Percentiles rank a stretch among this genome's conserved stretches.
These are phyloP conservation scores for Bombus affinis DNA, from an alignment of 1,140 invertebrate genomes.

Conservation along the genomic window DNA sequence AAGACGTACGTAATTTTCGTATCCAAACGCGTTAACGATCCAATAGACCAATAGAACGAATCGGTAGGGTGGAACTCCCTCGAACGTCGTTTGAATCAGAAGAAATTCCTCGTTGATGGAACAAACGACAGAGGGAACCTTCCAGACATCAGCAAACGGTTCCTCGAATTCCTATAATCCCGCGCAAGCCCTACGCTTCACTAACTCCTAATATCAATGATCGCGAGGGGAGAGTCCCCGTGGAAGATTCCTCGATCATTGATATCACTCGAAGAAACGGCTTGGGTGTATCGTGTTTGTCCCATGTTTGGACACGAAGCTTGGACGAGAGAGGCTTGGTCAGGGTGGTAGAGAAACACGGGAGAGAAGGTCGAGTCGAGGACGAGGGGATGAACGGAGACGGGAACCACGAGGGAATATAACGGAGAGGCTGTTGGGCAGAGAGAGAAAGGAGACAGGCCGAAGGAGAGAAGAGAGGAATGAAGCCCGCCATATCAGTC, in stretches of 20 bases:
- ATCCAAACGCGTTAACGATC: not conserved
- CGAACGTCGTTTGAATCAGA: not conserved
- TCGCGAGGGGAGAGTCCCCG: slow-evolving; percentile 14
- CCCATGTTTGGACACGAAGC: slow-evolving; percentile 55
- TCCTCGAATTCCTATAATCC: slow-evolving; percentile 33
- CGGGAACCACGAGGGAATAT: slow-evolving; percentile 62
- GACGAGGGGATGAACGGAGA: slow-evolving; percentile 59
- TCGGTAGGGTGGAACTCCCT: not conserved
- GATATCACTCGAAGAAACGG: slow-evolving; percentile 58
- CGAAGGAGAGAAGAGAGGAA: slow-evolving; percentile 74
- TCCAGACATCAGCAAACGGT: not conserved
- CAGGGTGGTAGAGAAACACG: slow-evolving; percentile 37
- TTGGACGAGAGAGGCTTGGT: slow-evolving; percentile 37
- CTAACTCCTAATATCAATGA: slow-evolving; percentile 53
- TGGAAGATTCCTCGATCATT: slow-evolving; percentile 62
- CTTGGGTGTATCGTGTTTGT: slow-evolving; percentile 39
- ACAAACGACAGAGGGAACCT: not conserved
- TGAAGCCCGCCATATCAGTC: slow-evolving; percentile 83
- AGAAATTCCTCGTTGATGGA: not conserved
- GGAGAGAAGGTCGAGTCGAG: slow-evolving; percentile 54
- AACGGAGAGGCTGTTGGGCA: slow-evolving; percentile 34
- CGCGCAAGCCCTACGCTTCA: not conserved
- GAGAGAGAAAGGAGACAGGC: slow-evolving; percentile 60
- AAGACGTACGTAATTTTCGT: not conserved
- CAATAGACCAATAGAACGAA: no score